Evolutionary conservation across 2,113 vertebrate genomes (phyloP).

Genomic region (Eudorcas thomsonii): DNA sequence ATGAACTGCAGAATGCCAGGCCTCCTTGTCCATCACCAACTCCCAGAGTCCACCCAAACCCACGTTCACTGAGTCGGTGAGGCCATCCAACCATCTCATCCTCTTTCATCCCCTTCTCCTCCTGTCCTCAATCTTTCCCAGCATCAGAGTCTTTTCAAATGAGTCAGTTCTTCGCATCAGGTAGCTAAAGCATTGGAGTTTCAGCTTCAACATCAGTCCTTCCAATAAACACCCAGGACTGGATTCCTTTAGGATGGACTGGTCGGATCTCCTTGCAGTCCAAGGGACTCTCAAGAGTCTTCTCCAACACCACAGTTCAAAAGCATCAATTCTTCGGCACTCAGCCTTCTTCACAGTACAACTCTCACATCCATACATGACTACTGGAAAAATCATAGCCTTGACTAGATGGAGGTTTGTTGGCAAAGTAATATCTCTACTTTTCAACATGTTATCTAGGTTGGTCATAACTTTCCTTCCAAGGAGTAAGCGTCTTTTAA

Average conservation of each 20-base stretch:
- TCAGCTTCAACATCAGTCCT: neutral
- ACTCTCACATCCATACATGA: neutral
- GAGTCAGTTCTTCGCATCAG: neutral
- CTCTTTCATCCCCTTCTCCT: neutral
- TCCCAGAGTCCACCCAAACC: neutral
- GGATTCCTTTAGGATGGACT: neutral
- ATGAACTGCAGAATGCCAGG: neutral
- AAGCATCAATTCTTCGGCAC: accelerated
- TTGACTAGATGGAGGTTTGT: neutral
- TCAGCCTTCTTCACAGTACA: neutral
- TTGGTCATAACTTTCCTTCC: neutral
- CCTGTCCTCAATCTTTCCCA: neutral
- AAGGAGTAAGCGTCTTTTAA: neutral
- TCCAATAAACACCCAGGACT: neutral
- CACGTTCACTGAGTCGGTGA: neutral
- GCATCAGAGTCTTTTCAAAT: neutral
- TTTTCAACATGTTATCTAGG: neutral
- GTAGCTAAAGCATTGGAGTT: neutral
- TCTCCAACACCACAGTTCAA: neutral
- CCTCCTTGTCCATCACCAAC: neutral
- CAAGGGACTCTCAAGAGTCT: neutral
- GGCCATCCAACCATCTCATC: neutral
- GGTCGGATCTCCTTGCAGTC: neutral
- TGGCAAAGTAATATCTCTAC: neutral
- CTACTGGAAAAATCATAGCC: neutral